Evolutionary conservation across 2,888 invertebrate genomes (phyloP), one percentile per base, ranked within the genome.

Genomic region (Eledona agricola): DNA sequence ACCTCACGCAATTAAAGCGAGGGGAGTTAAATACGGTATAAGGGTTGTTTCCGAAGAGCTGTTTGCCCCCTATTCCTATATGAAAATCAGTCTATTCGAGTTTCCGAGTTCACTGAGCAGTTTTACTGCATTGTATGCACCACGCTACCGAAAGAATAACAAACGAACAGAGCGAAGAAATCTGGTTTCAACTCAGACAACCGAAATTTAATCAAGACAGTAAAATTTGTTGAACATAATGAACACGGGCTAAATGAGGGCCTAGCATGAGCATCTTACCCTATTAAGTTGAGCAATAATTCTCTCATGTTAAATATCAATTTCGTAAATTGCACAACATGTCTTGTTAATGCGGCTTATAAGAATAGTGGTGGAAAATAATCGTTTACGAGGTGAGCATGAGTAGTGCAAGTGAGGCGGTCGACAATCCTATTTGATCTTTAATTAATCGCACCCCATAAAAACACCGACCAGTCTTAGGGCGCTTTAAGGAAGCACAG

Each of bases 371-470:
- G n/a, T 5, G 20, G 4, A 19, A 19, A 19, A 19, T 5, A 5
- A 19, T 19, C n/a, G 20, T n/a, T 19, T 19, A 4, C 20, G 4
- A 19, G 4, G 28, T 26, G 40, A 40, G 28, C 28, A 7, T 7
- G 6, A 10, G 17, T 17, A 28, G n/a, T 29, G n/a, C n/a, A n/a
- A n/a, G n/a, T n/a, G n/a, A n/a, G n/a, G n/a, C 25, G 34, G 42
- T 53, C 35, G 38, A 49, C 49, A 54, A 54, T 54, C 54, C 54
- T 50, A 54, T 54, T 54, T 54, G 49, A 54, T 57, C 57, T 60
- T 58, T 53, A 57, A 62, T 62, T 62, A 62, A 58, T 58, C 58
- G 55, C 57, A 60, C 54, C 59, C 58, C 40, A 58, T 58, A 62
- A 62, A 62, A 60, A 58, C 46, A 22, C 38, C 35, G 45, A 56